Base-by-base conservation (phyloP, 2,888 invertebrate genomes). In the Chrysodeixis includens region DNA sequence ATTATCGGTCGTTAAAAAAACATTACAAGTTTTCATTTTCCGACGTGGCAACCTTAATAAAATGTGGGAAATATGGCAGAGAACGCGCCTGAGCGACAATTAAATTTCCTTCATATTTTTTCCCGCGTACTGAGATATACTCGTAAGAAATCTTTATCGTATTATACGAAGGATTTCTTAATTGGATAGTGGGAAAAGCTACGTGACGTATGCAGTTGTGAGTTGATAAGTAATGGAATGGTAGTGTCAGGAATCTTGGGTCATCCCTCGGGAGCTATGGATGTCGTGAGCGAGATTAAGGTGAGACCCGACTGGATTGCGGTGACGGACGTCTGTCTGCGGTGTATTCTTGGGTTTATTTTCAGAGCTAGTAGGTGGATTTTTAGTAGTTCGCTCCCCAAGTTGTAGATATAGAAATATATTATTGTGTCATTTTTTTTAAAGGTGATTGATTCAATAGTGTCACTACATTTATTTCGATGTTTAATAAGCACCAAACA, bases 71-170 rank as follows among this genome's bases (percentile, higher is more conserved):
- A 49, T 49, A 18, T 49, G 46, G 46, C n/a, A 20, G 18, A 10
- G 20, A 49, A 7, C 20, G 46, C 3, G 46, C 10, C 46, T 49
- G 18, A 20, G 20, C 10, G 46, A 49, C 20, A 49, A 49, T 49
- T 49, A 49, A 18, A 49, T 49, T 49, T 49, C 18, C 20, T 20
- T 49, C 46, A 49, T 49, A 49, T 20, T 49, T 49, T 46, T 49
- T 9, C 46, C 46, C 20, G 46, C 46, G 46, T 12, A 7, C 46
- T 20, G 46, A 49, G 1, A 49, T 49, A 49, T 49, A 49, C 14
- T n/a, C n/a, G 12, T 10, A 35, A 35, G 20, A 49, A 18, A 20
- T 10, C 0, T 49, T 40, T 49, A 49, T 49, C 46, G 18, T 10
- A 4, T 49, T 49, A 49, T 20, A 20, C 18, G 46, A 49, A 49